Evolutionary conservation across 2,113 vertebrate genomes (phyloP), one percentile per base, ranked within the genome.

Genomic region (Podarcis raffonei): DNA sequence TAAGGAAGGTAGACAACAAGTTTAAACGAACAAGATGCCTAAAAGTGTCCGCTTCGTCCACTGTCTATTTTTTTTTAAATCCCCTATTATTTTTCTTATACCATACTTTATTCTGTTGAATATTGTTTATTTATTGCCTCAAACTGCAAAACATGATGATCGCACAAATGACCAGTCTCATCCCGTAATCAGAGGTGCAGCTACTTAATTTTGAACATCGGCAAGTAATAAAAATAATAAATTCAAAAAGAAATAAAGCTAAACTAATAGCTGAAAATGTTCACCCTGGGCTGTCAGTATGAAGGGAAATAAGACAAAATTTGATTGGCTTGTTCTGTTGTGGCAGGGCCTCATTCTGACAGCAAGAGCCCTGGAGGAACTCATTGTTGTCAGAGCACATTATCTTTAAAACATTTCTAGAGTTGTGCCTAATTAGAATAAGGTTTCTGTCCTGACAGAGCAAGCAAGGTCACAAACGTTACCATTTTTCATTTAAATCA

Each of bases 391-490:
- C 72, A 87, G 72, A 83, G 72, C 39, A 59, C 71, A 86, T 82
- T 83, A 82, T 77, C 79, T 78, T 86, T 77, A 77, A 82, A 83
- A 90, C 83, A 59, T 90, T 90, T 90, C 35, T 37, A 76, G 48
- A 78, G 42, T 86, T 86, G 20, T 66, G 20, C 65, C 65, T 80
- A 69, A 88, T 66, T 62, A 88, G 76, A 39, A 62, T 62, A 81
- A 83, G 57, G 25, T 90, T 90, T 87, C 81, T 84, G 35, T 90
- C 23, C 48, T 48, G 30, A 75, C 16, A 37, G 30, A 62, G 35
- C 48, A 78, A 62, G 39, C 48, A 79, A 62, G 42, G 4, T 25
- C 66, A 80, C 37, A 82, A 57, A 37, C 57, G 13, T 69, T 35
- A 69, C 7, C 5, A 37, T 86, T 65, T n/a, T 68, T 82, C 39